These are phyloP conservation scores for Crotalus horridus DNA, from an alignment of 2,113 vertebrate species.

Conservation along the genomic window DNA sequence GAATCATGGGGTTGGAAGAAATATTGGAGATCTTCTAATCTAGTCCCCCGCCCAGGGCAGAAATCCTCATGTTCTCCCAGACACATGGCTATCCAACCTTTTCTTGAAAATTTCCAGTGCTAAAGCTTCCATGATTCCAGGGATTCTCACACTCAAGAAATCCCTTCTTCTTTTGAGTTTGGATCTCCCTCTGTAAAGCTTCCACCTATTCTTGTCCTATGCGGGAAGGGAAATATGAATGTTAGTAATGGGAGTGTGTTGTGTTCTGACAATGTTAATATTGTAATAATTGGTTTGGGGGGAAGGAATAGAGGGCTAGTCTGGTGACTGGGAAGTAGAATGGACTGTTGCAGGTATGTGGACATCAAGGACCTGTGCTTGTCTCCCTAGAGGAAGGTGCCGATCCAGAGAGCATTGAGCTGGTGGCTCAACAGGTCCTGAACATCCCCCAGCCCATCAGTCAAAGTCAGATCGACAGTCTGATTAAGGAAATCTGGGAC, in stretches of 20 bases:
- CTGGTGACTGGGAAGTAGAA: not conserved
- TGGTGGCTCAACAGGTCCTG: slow-evolving; percentile 78
- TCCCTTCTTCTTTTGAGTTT: not conserved
- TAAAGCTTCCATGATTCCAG: not conserved
- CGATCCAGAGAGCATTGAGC: slow-evolving; percentile 81
- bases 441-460: slow-evolving; percentile 77
- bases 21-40: not conserved
- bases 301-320: no score
- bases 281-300: not conserved
- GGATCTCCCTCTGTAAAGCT: not conserved
- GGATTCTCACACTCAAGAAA: not conserved
- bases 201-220: not conserved
- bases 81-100: not conserved
- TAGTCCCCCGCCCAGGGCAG: not conserved
- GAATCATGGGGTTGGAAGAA: not conserved
- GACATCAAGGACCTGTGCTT: not conserved
- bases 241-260: not conserved
- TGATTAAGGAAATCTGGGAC: slow-evolving; percentile 72
- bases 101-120: not conserved
- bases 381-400: slow-evolving; percentile 79
- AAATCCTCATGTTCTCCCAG: not conserved
- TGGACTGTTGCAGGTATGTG: no score
- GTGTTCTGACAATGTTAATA: not conserved
- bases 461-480: slow-evolving; percentile 51
- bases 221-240: not conserved